Conservation (phyloP, 2,797 vertebrate species). For the Intellagama lesueurii region DNA sequence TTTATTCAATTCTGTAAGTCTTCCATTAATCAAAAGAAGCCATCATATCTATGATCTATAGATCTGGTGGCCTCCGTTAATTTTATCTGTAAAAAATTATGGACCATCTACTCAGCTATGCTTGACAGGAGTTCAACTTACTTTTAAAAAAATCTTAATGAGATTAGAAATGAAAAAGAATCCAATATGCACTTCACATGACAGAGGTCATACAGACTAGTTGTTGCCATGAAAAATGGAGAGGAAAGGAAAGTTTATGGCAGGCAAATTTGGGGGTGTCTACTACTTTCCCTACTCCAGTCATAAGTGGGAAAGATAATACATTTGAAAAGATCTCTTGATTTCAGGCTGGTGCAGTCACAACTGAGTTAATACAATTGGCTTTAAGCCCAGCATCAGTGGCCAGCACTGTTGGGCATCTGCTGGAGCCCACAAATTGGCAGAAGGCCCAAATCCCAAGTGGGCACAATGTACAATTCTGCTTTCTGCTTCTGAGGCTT, state of each 20-base stretch:
- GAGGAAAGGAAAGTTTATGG: too few relatives aligned
- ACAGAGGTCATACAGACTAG: not conserved
- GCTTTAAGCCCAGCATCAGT: slow-evolving; percentile 9
- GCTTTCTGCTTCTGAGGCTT: not conserved
- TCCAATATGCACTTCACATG: not conserved
- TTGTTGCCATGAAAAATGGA: not conserved
- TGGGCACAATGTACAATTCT: not conserved
- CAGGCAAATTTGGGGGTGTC: too few relatives aligned
- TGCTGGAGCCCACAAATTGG: not conserved
- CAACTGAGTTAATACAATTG: not conserved
- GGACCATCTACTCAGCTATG: not conserved
- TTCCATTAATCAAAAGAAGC: too few relatives aligned
- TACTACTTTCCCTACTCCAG: too few relatives aligned
- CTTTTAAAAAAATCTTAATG: not conserved
- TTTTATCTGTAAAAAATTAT: not conserved
- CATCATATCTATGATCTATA: not conserved
- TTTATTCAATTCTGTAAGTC: too few relatives aligned
- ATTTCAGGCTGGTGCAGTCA: not conserved
- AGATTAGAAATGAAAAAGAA: not conserved
- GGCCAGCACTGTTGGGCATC: not conserved
- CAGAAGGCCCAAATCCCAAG: not conserved
- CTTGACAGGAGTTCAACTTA: not conserved
- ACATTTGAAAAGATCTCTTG: not conserved
- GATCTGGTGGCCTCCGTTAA: not conserved
- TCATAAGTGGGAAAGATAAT: not conserved